Evolutionary conservation across 1,140 invertebrate genomes (phyloP).

Genomic region (Rhopalosiphum padi): DNA sequence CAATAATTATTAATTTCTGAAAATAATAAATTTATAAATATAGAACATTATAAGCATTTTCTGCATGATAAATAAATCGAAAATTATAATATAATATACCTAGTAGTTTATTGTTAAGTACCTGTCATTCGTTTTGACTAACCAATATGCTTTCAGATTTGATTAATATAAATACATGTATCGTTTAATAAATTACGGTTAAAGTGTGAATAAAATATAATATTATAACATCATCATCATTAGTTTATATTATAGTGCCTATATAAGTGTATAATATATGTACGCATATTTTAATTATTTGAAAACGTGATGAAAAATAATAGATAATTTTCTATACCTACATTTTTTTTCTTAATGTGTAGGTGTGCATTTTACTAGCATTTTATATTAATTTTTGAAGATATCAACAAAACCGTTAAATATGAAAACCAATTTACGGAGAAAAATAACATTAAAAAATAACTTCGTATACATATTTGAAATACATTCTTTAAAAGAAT

Average conservation of each 20-base stretch:
- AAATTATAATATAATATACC: background rate
- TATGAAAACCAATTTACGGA: background rate
- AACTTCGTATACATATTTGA: background rate
- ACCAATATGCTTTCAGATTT: background rate
- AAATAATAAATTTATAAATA: background rate
- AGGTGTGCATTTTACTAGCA: background rate
- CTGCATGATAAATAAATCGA: background rate
- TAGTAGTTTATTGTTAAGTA: background rate
- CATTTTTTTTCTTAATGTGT: background rate
- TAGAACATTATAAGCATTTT: background rate
- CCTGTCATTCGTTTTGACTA: background rate
- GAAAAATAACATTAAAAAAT: background rate
- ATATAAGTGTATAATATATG: background rate
- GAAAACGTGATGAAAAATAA: background rate
- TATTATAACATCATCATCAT: background rate
- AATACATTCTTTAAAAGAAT: background rate
- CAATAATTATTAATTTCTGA: background rate
- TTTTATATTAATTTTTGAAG: background rate
- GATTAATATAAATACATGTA: background rate
- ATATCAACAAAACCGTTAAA: background rate
- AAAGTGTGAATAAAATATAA: background rate
- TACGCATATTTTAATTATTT: background rate
- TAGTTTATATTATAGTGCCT: background rate
- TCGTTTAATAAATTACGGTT: background rate
- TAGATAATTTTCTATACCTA: background rate